Conservation (phyloP, 2,888 invertebrate species). For the Nebria salina region DNA sequence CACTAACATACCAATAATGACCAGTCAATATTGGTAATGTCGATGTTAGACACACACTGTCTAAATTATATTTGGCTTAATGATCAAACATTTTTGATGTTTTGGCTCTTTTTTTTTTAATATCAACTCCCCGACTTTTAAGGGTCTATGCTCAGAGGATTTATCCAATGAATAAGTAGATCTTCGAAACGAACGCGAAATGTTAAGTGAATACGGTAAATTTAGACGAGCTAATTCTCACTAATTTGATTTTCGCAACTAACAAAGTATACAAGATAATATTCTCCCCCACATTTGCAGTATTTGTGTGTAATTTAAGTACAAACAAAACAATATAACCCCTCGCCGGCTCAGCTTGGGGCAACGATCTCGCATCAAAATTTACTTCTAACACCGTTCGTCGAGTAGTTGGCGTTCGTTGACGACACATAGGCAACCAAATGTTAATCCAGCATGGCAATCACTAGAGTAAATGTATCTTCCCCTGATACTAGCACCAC, state of each 20-base stretch:
- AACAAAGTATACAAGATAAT: neutral
- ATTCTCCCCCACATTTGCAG: slow-evolving; percentile 16
- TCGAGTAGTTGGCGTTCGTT: neutral
- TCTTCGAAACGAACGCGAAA: neutral
- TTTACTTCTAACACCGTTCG: slow-evolving; percentile 17
- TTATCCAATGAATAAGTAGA: neutral
- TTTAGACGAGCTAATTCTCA: slow-evolving; percentile 4
- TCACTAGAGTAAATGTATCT: slow-evolving; percentile 18
- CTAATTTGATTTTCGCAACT: slow-evolving; percentile 9
- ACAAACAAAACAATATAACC: slow-evolving; percentile 16
- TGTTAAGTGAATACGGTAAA: neutral
- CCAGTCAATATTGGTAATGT: too few species aligned
- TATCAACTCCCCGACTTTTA: too few species aligned
- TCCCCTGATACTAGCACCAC: neutral
- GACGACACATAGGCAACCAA: slow-evolving; percentile 14
- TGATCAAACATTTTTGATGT: too few species aligned
- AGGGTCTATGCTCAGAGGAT: too few species aligned
- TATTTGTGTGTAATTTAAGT: slow-evolving; percentile 14
- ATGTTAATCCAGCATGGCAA: slow-evolving; percentile 19
- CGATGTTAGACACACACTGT: too few species aligned
- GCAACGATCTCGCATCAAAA: slow-evolving; percentile 11
- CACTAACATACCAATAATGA: too few species aligned
- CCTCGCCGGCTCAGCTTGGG: neutral
- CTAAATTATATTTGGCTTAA: too few species aligned
- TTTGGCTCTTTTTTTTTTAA: too few species aligned